Evolutionary conservation across 2,888 invertebrate species (phyloP).

Genomic region (Brassicogethes aeneus): DNA sequence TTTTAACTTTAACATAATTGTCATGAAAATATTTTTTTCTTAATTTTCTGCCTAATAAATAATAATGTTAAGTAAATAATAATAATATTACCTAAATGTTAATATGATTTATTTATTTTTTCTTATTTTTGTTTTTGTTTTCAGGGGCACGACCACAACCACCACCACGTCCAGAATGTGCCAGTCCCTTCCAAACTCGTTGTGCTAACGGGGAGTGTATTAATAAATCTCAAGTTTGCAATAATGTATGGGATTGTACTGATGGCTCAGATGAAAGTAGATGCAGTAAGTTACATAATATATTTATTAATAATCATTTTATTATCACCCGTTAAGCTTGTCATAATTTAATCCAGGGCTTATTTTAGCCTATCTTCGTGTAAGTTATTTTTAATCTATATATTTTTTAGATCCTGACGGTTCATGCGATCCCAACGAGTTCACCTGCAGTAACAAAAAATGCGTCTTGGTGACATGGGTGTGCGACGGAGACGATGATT

Average conservation of each 20-base stretch:
- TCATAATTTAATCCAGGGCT: not conserved
- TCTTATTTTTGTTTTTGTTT: too few species aligned
- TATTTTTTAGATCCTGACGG: conserved; percentile 45
- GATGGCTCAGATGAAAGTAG: conserved; percentile 87
- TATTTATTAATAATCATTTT: too few species aligned
- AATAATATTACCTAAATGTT: too few species aligned
- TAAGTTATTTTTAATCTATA: conserved; percentile 3
- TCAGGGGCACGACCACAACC: conserved; percentile 39
- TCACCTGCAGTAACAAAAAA: conserved; percentile 76
- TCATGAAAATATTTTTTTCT: too few species aligned
- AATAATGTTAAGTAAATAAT: too few species aligned
- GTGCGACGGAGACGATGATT: conserved; percentile 90
- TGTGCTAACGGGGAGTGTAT: conserved; percentile 91
- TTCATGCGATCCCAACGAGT: conserved; percentile 86
- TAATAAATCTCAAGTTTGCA: conserved; percentile 66
- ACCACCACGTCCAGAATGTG: conserved; percentile 50
- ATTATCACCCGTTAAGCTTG: too few species aligned
- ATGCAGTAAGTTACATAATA: conserved; percentile 58
- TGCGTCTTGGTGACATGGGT: conserved; percentile 91
- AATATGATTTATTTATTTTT: conserved; percentile 4
- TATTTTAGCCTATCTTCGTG: not conserved
- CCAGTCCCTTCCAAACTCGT: conserved; percentile 66
- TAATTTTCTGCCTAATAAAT: too few species aligned
- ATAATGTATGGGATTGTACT: conserved; percentile 65
- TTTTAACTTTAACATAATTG: too few species aligned